Base-by-base conservation (phyloP, 2,888 invertebrate genomes). In the Netelia melanura region DNA sequence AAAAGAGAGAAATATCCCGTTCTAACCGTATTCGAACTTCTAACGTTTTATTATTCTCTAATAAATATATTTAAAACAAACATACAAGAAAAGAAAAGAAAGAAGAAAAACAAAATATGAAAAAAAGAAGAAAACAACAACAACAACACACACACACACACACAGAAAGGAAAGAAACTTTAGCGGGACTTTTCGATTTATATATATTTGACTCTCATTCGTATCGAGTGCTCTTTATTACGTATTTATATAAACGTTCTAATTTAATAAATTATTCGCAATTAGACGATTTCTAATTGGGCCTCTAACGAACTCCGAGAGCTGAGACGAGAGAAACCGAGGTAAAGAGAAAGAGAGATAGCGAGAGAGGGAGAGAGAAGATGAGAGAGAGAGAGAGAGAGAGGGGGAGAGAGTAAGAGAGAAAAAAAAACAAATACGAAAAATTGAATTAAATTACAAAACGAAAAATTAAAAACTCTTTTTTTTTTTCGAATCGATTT, bases 221-320 rank as follows among this genome's bases (percentile, higher is more conserved):
- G 86, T 81, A 84, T 87, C 84, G 84, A 86, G 83, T 84, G 84
- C 68, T 52, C 72, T 76, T 62, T 74, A 80, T 72, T 77, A 87
- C 72, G 80, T 87, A 86, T 87, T 85, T 87, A 85, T 87, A 83
- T 87, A 85, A 85, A 87, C 83, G 80, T 83, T 83, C 81, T 88
- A 87, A 88, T 88, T 88, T 88, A 88, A 87, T 88, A 87, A 88
- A 87, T 88, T 88, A 88, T 88, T 88, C 86, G 84, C 77, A 84
- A 86, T 80, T 84, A 82, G 74, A 65, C 61, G 65, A 79, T 65
- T 76, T 79, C 17, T 58, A 44, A 65, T 70, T 70, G 77, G 68
- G 78, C 78, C 81, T 74, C 68, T 74, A 62, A 68, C 74, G 25
- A 74, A 78, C 38, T 56, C 64, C 43, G 43, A 38, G 43, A 64